Base-by-base conservation (phyloP, 2,888 invertebrate species). In the Tyria jacobaeae region DNA sequence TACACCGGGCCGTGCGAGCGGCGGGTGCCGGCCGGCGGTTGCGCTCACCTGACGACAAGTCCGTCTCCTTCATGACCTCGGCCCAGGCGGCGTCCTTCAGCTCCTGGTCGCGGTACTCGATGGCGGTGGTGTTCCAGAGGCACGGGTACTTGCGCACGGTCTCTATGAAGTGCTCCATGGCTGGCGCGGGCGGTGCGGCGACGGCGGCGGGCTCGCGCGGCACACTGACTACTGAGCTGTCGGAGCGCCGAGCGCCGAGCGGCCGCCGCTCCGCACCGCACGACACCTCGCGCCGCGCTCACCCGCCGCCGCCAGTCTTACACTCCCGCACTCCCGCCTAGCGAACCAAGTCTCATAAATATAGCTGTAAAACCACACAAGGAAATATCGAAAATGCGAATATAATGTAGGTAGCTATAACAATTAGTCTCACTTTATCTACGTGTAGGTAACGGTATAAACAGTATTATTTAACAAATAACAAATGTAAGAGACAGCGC, bases 41-140 rank as follows among this genome's bases (percentile, higher is more conserved):
- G 49, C 34, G 44, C 90, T 89, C 82, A 92, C 92, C 92, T 73
- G 92, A 92, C 49, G 90, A 82, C 52, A 92, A 82, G 80, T 88
- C 89, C 64, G 92, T 91, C 80, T 92, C 92, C 86, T 89, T 91
- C 88, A 90, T 89, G 73, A 93, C 91, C 80, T 92, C 92, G 62
- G 89, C 81, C 92, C 92, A 93, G 60, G 92, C 92, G 66, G 92
- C 91, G 82, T 93, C 92, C 85, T 93, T 93, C 60, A 93, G 88
- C 88, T 93, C 92, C 84, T 92, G 92, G 85, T 93, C 92, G 80
- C 92, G 88, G 84, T 92, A 93, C 85, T 92, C 92, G 80, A 90
- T 88, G 80, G 92, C 90, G 65, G 89, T 85, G 77, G 91, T 91
- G 85, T 92, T 92, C 92, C 92, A 93, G 67, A 93, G 89, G 83